These are phyloP conservation scores for Ectropis crepuscularia DNA, from an alignment of 2,888 invertebrate species.

Conservation along the genomic window DNA sequence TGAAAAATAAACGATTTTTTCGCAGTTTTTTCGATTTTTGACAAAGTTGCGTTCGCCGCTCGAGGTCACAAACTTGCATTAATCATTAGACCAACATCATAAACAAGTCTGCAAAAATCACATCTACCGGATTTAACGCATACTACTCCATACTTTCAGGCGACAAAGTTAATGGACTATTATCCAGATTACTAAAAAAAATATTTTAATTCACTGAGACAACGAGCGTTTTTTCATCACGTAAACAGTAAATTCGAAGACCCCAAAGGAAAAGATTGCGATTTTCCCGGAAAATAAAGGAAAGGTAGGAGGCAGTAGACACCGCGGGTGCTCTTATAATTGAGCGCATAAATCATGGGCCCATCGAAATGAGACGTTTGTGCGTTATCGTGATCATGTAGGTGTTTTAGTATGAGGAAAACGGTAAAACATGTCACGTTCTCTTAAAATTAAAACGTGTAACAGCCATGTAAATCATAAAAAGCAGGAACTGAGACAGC, in stretches of 20 bases:
- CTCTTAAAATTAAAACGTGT: too few species aligned
- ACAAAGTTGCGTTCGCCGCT: too few species aligned
- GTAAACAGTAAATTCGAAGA: constrained; percentile 21
- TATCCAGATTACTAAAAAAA: not conserved
- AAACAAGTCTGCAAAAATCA: too few species aligned
- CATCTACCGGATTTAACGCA: too few species aligned
- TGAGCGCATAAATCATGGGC: constrained; percentile 74
- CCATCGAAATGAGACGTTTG: constrained; percentile 69
- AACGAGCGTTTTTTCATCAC: constrained; percentile 37
- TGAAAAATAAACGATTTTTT: too few species aligned
- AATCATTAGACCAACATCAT: too few species aligned
- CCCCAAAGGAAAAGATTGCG: constrained; percentile 31
- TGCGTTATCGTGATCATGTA: constrained; percentile 1
- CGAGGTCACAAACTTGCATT: too few species aligned
- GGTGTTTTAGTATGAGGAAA: not conserved
- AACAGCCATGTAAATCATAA: too few species aligned
- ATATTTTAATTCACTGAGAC: constrained; percentile 22
- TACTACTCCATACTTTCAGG: too few species aligned
- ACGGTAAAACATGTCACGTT: not conserved
- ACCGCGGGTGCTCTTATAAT: constrained; percentile 68
- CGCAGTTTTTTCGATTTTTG: too few species aligned
- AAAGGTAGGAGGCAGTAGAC: constrained; percentile 35
- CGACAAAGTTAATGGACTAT: too few species aligned
- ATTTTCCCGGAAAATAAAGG: constrained; percentile 26
- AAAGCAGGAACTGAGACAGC: too few species aligned